Evolutionary conservation across 2,888 invertebrate species (phyloP).

Genomic region (Polyploca ridens): DNA sequence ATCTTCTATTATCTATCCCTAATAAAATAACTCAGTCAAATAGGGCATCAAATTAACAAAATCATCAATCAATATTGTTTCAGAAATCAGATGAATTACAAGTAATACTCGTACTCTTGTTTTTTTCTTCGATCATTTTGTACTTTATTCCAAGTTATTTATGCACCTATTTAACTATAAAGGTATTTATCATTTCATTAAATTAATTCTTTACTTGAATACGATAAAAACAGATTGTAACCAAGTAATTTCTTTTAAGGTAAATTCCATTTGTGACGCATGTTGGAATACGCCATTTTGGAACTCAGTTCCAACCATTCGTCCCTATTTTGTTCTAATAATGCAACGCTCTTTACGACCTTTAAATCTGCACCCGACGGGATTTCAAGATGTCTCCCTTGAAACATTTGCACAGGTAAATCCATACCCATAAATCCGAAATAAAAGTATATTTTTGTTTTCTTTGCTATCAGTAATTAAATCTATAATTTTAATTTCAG

Average conservation of each 20-base stretch:
- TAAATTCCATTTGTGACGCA: slow-evolving; percentile 54
- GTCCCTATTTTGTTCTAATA: slow-evolving; percentile 64
- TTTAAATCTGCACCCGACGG: slow-evolving; percentile 55
- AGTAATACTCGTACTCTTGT: slow-evolving; percentile 43
- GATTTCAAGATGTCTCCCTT: slow-evolving; percentile 63
- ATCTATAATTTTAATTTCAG: slow-evolving; percentile 47
- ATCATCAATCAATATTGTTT: slow-evolving; percentile 18
- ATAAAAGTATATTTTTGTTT: too few species aligned
- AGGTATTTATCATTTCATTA: slow-evolving; percentile 31
- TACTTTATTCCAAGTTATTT: slow-evolving; percentile 49
- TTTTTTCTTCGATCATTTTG: slow-evolving; percentile 35
- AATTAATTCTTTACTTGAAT: too few species aligned
- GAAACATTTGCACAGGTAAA: slow-evolving; percentile 66
- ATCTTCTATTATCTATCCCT: too few species aligned
- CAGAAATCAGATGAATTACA: slow-evolving; percentile 48
- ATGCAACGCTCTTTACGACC: slow-evolving; percentile 63
- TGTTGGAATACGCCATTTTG: slow-evolving; percentile 66
- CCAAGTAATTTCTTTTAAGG: slow-evolving; percentile 30
- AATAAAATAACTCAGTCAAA: too few species aligned
- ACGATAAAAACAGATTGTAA: neutral
- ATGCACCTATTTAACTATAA: slow-evolving; percentile 43
- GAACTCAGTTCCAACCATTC: slow-evolving; percentile 55
- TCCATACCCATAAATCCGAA: too few species aligned
- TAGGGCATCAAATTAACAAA: too few species aligned
- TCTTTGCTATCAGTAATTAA: neutral